Percentiles rank a stretch among this genome's conserved stretches.
phyloP scores from a whole-genome alignment of 2,113 vertebrate genomes.

The Gulo gulo region DNA sequence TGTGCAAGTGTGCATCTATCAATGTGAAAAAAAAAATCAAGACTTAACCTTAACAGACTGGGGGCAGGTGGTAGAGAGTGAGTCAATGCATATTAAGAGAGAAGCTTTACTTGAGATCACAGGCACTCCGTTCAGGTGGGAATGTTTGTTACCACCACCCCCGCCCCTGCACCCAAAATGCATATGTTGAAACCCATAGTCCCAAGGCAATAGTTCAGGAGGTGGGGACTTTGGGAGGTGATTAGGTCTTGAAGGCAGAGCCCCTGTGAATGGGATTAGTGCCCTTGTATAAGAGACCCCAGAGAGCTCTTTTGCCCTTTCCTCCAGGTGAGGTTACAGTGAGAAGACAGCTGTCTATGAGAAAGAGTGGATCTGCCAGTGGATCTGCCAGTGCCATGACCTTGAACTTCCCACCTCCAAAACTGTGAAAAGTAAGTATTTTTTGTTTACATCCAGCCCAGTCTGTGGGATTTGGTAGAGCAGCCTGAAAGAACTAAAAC shows the following conservation, averaged over 20 bases:
- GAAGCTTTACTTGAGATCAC: neutral
- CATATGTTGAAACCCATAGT: neutral
- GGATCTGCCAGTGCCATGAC: neutral
- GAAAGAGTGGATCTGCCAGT: neutral
- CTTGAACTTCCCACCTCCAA: neutral
- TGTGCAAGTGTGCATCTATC: neutral
- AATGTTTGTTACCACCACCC: neutral
- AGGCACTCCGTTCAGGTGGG: neutral
- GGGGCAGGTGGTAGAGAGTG: no score
- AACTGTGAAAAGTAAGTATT: neutral
- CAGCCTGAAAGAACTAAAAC: neutral
- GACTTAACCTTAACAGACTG: neutral
- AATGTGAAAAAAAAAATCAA: neutral
- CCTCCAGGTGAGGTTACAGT: neutral
- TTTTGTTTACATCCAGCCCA: neutral
- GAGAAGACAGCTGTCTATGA: neutral
- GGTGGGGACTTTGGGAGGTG: neutral
- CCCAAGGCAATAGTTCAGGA: neutral
- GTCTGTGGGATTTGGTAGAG: neutral
- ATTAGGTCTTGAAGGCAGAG: neutral
- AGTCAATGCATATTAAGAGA: no score
- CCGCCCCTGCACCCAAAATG: neutral
- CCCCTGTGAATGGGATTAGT: neutral
- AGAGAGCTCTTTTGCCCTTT: neutral
- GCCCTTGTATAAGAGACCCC: neutral